phyloP scores from a whole-genome alignment of 2,888 invertebrate species.

The Troides helena region DNA sequence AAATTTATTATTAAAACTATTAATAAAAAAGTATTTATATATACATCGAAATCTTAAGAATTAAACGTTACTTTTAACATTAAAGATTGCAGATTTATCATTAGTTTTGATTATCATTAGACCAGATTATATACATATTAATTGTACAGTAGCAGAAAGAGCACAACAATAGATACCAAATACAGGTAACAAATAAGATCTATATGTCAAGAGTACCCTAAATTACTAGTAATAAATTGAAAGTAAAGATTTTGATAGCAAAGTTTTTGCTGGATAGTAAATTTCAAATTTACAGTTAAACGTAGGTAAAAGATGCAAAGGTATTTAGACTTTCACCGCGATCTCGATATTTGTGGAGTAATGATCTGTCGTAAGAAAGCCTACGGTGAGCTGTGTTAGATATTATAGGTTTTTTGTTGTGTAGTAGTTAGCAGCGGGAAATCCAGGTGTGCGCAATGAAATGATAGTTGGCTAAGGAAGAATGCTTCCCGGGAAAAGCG shows the following conservation, averaged over 20 bases:
- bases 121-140: too few species aligned
- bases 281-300: slow-evolving; percentile 10
- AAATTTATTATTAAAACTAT: too few species aligned
- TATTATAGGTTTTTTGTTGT: slow-evolving; percentile 24
- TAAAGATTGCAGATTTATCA: too few species aligned
- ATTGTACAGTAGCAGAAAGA: too few species aligned
- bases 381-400: slow-evolving; percentile 35
- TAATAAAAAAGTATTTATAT: too few species aligned
- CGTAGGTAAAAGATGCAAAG: slow-evolving; percentile 18
- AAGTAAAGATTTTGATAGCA: neutral
- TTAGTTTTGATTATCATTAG: too few species aligned
- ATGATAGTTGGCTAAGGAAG: slow-evolving; percentile 28
- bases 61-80: too few species aligned
- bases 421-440: slow-evolving; percentile 25
- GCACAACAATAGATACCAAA: too few species aligned
- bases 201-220: too few species aligned
- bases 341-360: slow-evolving; percentile 51
- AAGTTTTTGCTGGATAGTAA: neutral
- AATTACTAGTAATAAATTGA: neutral
- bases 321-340: slow-evolving; percentile 47
- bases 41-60: too few species aligned
- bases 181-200: too few species aligned
- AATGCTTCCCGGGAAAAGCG: slow-evolving; percentile 32
- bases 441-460: slow-evolving; percentile 25
- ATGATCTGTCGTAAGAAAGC: slow-evolving; percentile 41